Evolutionary conservation across 2,888 invertebrate species (phyloP).

Genomic region (Drosophila mayaguana): DNA sequence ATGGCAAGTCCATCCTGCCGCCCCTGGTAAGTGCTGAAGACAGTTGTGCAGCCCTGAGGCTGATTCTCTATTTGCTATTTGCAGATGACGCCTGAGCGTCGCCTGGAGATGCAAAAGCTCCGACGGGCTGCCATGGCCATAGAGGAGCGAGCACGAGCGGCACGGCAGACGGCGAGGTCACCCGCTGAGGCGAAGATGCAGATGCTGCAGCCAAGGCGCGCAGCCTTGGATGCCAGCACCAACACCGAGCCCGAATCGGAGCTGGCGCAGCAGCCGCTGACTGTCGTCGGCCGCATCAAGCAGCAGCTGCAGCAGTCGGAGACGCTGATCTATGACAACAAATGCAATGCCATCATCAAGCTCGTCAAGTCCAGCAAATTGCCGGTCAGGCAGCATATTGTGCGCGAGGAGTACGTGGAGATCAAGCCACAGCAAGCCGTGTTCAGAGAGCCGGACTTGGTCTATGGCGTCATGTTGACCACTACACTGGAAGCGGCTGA

Average conservation of each 20-base stretch:
- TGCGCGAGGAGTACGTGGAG: slow-evolving; percentile 19
- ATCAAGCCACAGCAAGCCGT: slow-evolving; percentile 19
- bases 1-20: slow-evolving; percentile 53
- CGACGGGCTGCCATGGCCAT: slow-evolving; percentile 44
- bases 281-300: slow-evolving; percentile 40
- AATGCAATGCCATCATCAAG: slow-evolving; percentile 42
- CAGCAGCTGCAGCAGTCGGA: slow-evolving; percentile 52
- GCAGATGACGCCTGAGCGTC: slow-evolving; percentile 57
- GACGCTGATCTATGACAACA: slow-evolving; percentile 61
- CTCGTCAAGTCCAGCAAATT: background rate
- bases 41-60: too few species aligned
- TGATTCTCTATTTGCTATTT: background rate
- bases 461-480: background rate
- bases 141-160: slow-evolving; percentile 18
- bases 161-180: background rate
- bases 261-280: background rate
- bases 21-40: slow-evolving; percentile 53
- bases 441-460: background rate
- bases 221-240: slow-evolving; percentile 44
- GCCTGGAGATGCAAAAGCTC: slow-evolving; percentile 54
- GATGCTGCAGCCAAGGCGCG: background rate
- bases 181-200: background rate
- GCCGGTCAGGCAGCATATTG: background rate
- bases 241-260: slow-evolving; percentile 21
- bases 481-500: background rate